Evolutionary conservation across 2,888 invertebrate genomes (phyloP).

Genomic region (Zaprionus lineosus): DNA sequence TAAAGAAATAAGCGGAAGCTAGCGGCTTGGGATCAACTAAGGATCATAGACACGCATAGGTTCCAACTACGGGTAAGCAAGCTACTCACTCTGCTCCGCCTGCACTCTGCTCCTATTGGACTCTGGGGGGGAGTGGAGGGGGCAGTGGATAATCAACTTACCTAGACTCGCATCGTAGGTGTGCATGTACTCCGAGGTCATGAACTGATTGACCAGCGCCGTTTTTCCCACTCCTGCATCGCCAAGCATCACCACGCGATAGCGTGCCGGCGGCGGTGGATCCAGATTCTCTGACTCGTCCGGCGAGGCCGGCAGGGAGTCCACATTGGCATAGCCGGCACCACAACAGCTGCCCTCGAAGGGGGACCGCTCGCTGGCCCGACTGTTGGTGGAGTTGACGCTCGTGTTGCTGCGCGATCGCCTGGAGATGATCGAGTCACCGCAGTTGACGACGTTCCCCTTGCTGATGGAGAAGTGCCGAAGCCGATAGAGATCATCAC

Average conservation of each 20-base stretch:
- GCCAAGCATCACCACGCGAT: constrained; percentile 92
- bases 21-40: constrained; percentile 52
- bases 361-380: constrained; percentile 91
- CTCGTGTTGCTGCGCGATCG: constrained; percentile 94
- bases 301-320: constrained; percentile 89
- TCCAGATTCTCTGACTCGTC: constrained; percentile 88
- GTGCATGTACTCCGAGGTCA: constrained; percentile 98
- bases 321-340: constrained; percentile 90
- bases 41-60: constrained; percentile 63
- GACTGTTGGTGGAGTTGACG: constrained; percentile 92
- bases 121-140: background rate
- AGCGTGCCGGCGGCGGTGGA: constrained; percentile 84
- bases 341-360: constrained; percentile 94
- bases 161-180: constrained; percentile 96
- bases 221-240: constrained; percentile 95
- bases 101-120: background rate
- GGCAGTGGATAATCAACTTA: constrained; percentile 83
- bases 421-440: constrained; percentile 93
- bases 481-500: constrained; percentile 92
- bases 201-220: constrained; percentile 94
- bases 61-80: constrained; percentile 50
- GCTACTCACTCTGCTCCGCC: constrained; percentile 54
- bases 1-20: constrained; percentile 73
- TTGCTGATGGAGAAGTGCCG: constrained; percentile 94
- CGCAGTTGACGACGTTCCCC: constrained; percentile 94